These are phyloP conservation scores for Solenopsis invicta DNA, from an alignment of 1,140 invertebrate genomes.

Conservation along the genomic window DNA sequence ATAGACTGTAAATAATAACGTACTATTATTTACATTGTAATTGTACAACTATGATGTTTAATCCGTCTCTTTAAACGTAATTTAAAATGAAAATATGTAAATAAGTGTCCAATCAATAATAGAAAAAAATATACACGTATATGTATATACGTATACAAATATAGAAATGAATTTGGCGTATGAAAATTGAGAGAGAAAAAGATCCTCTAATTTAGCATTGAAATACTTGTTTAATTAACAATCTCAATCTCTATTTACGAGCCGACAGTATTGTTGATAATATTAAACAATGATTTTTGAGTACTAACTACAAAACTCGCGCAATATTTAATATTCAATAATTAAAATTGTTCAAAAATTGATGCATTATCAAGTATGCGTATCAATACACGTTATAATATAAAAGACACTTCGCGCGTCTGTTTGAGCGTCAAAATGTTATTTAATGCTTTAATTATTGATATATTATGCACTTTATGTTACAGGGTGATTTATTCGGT, in stretches of 20 bases:
- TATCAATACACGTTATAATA: background rate
- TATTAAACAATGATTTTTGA: background rate
- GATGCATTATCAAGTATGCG: background rate
- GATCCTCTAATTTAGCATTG: background rate
- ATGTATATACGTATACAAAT: background rate
- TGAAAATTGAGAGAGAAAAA: constrained; percentile 2
- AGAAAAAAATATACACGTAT: background rate
- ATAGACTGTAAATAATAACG: background rate
- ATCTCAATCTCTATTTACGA: background rate
- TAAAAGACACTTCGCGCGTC: background rate
- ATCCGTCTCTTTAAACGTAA: background rate
- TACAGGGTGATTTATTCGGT: constrained; percentile 97
- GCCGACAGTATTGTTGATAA: background rate
- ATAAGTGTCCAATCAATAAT: background rate
- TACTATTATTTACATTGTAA: constrained; percentile 13
- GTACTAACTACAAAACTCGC: background rate
- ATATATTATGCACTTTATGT: constrained; percentile 73
- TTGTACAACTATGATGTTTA: background rate
- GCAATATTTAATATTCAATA: background rate
- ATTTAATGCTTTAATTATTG: constrained; percentile 62
- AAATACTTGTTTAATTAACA: background rate
- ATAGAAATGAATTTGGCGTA: background rate
- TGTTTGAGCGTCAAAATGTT: background rate
- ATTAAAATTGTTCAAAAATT: background rate
- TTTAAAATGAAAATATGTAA: background rate